These are phyloP conservation scores for Sminthurides aquaticus DNA, from an alignment of 2,888 invertebrate genomes.

Conservation along the genomic window DNA sequence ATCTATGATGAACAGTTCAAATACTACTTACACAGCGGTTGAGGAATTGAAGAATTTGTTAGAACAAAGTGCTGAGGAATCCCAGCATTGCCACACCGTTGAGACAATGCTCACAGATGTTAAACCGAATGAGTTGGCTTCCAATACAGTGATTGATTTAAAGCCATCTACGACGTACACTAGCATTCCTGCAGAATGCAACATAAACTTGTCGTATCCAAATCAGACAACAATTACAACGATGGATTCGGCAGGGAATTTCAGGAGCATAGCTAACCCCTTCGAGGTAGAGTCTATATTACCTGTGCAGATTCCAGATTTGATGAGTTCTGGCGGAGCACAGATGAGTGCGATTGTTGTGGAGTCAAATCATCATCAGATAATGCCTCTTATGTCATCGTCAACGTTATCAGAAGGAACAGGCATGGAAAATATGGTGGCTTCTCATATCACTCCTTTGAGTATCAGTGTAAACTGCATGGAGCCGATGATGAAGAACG, in stretches of 20 bases:
- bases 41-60: constrained; percentile 12
- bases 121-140: constrained; percentile 3
- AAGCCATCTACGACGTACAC: constrained; percentile 15
- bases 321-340: constrained; percentile 1
- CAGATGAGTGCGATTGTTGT: constrained; percentile 12
- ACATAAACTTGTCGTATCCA: neutral
- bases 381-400: neutral
- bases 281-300: constrained; percentile 4
- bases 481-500: constrained; percentile 10
- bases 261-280: neutral
- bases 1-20: neutral
- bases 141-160: neutral
- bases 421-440: neutral
- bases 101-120: constrained; percentile 2
- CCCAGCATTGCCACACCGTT: neutral
- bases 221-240: neutral
- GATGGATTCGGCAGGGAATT: neutral
- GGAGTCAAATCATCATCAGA: constrained; percentile 3
- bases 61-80: constrained; percentile 11
- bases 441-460: neutral
- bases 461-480: constrained; percentile 6
- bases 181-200: neutral
- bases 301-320: constrained; percentile 9
- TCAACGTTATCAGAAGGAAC: neutral
- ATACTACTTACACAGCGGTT: constrained; percentile 5